phyloP scores from a whole-genome alignment of 2,113 vertebrate species.

The Barbus barbus region DNA sequence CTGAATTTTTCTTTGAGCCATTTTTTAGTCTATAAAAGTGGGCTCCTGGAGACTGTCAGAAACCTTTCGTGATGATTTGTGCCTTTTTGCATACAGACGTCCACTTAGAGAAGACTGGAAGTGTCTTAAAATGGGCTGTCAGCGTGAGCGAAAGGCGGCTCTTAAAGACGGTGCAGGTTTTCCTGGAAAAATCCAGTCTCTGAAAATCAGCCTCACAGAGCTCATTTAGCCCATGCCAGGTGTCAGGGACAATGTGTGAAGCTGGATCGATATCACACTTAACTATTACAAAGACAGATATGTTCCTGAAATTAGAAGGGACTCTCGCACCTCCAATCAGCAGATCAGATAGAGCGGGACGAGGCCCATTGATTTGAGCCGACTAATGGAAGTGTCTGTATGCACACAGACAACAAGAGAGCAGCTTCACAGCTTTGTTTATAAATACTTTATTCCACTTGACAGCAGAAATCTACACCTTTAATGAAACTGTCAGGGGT shows the following conservation, averaged over 20 bases:
- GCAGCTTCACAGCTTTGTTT: constrained; percentile 63
- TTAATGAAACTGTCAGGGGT: constrained; percentile 74
- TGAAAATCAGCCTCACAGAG: constrained; percentile 4
- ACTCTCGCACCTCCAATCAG: constrained; percentile 62
- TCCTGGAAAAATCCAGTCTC: not conserved
- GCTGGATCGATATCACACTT: constrained; percentile 60
- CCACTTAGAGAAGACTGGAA: not conserved
- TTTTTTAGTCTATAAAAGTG: not conserved
- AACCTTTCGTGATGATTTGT: not conserved
- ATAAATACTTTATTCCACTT: constrained; percentile 68
- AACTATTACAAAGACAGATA: constrained; percentile 70
- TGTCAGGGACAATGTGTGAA: constrained; percentile 53
- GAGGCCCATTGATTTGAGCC: constrained; percentile 62
- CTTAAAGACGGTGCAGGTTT: constrained; percentile 8
- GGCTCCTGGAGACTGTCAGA: constrained; percentile 12
- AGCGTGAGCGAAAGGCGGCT: not conserved
- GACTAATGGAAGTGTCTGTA: constrained; percentile 50
- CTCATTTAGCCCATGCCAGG: constrained; percentile 36
- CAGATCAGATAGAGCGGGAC: constrained; percentile 52
- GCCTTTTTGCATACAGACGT: constrained; percentile 31
- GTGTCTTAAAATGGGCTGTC: constrained; percentile 16
- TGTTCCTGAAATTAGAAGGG: constrained; percentile 68
- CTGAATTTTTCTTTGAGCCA: not conserved
- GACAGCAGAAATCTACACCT: constrained; percentile 58
- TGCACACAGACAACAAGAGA: constrained; percentile 51